Evolutionary conservation across 2,113 vertebrate species (phyloP).

Genomic region (Scalopus aquaticus): DNA sequence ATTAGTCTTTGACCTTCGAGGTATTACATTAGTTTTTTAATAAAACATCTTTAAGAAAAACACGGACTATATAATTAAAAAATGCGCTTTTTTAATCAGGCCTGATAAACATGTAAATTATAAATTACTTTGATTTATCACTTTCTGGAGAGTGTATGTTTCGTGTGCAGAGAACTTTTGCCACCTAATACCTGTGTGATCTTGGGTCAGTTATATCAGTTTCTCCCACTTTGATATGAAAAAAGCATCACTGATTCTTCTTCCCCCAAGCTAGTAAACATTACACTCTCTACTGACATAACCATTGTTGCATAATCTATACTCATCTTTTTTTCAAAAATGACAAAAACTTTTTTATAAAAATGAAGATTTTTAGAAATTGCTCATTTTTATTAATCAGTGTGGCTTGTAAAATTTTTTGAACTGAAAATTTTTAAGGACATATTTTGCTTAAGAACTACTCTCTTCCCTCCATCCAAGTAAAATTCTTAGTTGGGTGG

Average conservation of each 20-base stretch:
- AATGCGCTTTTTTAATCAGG: neutral
- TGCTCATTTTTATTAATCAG: neutral
- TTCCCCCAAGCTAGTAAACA: constrained; percentile 5
- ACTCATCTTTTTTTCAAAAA: constrained; percentile 20
- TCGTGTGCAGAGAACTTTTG: constrained; percentile 16
- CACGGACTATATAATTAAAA: constrained; percentile 50
- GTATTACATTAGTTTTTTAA: constrained; percentile 59
- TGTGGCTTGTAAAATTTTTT: neutral
- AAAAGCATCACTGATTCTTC: neutral
- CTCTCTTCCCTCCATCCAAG: neutral
- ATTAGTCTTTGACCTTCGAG: constrained; percentile 56
- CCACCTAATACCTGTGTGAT: constrained; percentile 33
- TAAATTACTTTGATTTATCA: constrained; percentile 12
- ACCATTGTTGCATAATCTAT: neutral
- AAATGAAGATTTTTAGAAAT: neutral
- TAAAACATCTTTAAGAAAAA: constrained; percentile 52
- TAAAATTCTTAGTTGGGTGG: neutral
- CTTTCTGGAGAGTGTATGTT: neutral
- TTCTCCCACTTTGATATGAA: neutral
- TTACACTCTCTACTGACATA: neutral
- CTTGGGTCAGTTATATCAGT: constrained; percentile 27
- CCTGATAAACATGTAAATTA: constrained; percentile 41
- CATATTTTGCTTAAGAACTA: constrained; percentile 18
- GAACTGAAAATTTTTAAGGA: neutral
- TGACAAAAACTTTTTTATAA: constrained; percentile 30